A percentile compares a stretch with the other conserved stretches of the same genome.
Evolutionary conservation across 2,888 invertebrate genomes (phyloP).

Genomic region (Macroteleia sp.): DNA sequence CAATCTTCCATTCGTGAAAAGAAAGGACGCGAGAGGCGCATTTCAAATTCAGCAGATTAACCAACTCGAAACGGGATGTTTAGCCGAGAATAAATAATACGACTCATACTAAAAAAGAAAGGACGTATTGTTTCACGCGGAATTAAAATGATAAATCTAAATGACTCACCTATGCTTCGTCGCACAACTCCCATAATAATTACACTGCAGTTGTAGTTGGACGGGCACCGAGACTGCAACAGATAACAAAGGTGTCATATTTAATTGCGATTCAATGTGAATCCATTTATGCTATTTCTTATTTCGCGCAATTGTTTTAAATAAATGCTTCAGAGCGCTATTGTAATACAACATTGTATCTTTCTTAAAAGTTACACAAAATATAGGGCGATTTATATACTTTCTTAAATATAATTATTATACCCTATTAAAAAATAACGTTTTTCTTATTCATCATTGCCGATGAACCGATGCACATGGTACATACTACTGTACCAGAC

Average conservation of each 20-base stretch:
- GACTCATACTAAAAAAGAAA: slow-evolving; percentile 6
- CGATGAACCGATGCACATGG: background rate
- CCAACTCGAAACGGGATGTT: slow-evolving; percentile 45
- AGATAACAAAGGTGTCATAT: slow-evolving; percentile 12
- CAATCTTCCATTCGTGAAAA: slow-evolving; percentile 46
- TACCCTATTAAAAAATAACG: background rate
- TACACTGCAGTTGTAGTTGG: slow-evolving; percentile 10
- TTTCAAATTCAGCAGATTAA: slow-evolving; percentile 58
- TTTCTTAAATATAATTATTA: slow-evolving; percentile 10
- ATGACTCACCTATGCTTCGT: slow-evolving; percentile 47
- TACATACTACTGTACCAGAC: no score
- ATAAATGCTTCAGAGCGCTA: background rate
- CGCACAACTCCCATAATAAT: slow-evolving; percentile 44
- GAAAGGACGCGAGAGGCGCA: slow-evolving; percentile 33
- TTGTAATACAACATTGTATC: background rate
- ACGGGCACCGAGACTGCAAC: slow-evolving; percentile 31
- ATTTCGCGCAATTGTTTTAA: background rate
- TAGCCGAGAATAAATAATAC: slow-evolving; percentile 57
- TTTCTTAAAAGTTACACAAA: background rate
- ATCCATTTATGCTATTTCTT: slow-evolving; percentile 11
- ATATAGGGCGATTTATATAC: background rate
- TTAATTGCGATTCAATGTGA: slow-evolving; percentile 35
- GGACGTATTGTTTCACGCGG: slow-evolving; percentile 29
- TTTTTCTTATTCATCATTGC: slow-evolving; percentile 1
- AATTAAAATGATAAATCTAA: slow-evolving; percentile 45